Percentiles rank a stretch among this genome's conserved stretches.
Evolutionary conservation across 2,888 invertebrate species (phyloP).

Genomic region (Leptopilina myrica): DNA sequence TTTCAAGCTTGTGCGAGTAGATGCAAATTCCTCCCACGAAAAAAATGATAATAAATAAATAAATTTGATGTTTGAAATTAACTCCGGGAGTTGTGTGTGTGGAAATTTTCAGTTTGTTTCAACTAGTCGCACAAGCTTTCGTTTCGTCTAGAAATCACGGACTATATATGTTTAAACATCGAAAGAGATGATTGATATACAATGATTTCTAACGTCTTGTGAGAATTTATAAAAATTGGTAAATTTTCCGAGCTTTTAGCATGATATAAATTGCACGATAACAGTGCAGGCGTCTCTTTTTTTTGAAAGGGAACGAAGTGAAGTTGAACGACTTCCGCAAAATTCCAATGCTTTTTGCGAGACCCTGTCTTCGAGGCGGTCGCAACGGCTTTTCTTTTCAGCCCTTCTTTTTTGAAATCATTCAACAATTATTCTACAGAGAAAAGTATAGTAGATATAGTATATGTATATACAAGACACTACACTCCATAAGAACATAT

Average conservation of each 20-base stretch:
- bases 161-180: conserved; percentile 25
- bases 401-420: conserved; percentile 58
- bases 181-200: conserved; percentile 33
- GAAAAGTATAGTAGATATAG: conserved; percentile 71
- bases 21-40: not conserved
- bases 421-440: conserved; percentile 69
- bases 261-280: conserved; percentile 45
- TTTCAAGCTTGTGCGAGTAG: conserved; percentile 27
- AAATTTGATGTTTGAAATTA: not conserved
- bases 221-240: conserved; percentile 48
- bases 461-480: conserved; percentile 76
- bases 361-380: conserved; percentile 59
- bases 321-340: conserved; percentile 48
- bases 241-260: conserved; percentile 30
- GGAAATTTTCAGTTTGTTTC: no score
- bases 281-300: conserved; percentile 38
- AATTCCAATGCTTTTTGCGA: conserved; percentile 61
- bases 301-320: conserved; percentile 43
- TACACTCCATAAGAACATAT: conserved; percentile 76
- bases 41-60: no score
- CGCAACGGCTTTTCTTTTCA: conserved; percentile 55
- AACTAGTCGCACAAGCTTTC: conserved; percentile 34
- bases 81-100: not conserved
- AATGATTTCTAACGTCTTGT: conserved; percentile 41
- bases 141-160: not conserved